Evolutionary conservation across 2,113 vertebrate species (phyloP), one percentile per base, ranked within the genome.

Genomic region (Eonycteris spelaea): DNA sequence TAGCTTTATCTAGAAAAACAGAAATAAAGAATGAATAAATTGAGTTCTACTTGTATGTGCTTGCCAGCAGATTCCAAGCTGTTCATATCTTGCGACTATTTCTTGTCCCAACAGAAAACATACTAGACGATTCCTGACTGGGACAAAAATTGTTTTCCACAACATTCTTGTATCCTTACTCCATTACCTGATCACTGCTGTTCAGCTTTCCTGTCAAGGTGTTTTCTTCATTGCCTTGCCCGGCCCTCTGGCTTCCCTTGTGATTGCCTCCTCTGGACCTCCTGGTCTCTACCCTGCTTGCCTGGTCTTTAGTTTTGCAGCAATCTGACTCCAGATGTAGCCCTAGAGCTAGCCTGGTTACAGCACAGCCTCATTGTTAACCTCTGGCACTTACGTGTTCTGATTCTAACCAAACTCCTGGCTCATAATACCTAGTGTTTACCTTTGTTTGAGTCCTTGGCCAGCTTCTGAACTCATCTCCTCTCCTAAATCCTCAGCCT

Each of bases 1-100:
- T 71, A 38, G 10, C 28, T 86, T 91, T 53, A 86, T 78, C 55
- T n/a, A 82, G 55, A 55, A 79, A 65, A 82, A 73, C 28, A 43
- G 53, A 73, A 88, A 55, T 33, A 74, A 65, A 19, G 21, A 48
- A 26, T 30, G 13, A 22, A 26, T n/a, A 14, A 82, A 33, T 24
- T 24, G 48, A 48, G 28, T 61, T 77, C 21, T 40, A 19, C 35
- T 75, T 48, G 15, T 28, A 5, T 15, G n/a, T 13, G 63, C 35
- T 83, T 89, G 85, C 40, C 59, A 63, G 22, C 59, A 80, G 40
- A 61, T n/a, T 35, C 74, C 59, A 40, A 30, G 13, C 53, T 73
- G 8, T 55, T 55, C 22, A 11, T 24, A 11, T 53, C 22, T 82
- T 88, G 8, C 14, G 51, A 78, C 21, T 35, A 6, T 67, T 68